Evolutionary conservation across 2,113 vertebrate genomes (phyloP).

Genomic region (Tor tambroides): DNA sequence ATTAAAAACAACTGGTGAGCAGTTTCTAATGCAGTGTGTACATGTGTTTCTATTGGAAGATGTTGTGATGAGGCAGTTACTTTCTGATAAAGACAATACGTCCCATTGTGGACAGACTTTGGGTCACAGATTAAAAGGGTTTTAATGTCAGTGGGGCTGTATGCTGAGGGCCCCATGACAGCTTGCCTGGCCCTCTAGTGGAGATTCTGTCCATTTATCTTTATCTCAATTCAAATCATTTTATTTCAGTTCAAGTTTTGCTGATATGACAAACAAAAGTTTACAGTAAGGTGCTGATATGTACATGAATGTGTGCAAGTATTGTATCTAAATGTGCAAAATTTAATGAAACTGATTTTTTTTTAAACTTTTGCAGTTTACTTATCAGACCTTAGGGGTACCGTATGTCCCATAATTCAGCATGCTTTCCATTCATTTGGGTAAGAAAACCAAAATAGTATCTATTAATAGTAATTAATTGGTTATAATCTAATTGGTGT

Average conservation of each 20-base stretch:
- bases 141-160: constrained; percentile 38
- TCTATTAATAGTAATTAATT: too few species aligned
- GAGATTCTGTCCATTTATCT: neutral
- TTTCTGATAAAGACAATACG: neutral
- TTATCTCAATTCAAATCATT: neutral
- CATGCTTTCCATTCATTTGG: too few species aligned
- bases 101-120: neutral
- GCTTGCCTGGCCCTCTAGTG: constrained; percentile 39
- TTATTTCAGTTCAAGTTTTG: too few species aligned
- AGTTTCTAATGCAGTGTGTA: neutral
- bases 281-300: neutral
- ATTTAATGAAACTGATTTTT: neutral
- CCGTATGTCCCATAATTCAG: neutral
- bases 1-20: neutral
- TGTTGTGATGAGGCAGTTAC: neutral
- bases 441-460: neutral
- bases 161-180: constrained; percentile 2
- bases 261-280: neutral
- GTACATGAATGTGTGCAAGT: neutral
- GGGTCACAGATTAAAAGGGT: constrained; percentile 10
- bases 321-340: neutral
- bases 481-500: neutral
- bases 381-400: neutral
- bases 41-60: neutral
- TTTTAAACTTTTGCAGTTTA: neutral